Evolutionary conservation across 2,888 invertebrate genomes (phyloP).

Genomic region (Drosophila conformis): DNA sequence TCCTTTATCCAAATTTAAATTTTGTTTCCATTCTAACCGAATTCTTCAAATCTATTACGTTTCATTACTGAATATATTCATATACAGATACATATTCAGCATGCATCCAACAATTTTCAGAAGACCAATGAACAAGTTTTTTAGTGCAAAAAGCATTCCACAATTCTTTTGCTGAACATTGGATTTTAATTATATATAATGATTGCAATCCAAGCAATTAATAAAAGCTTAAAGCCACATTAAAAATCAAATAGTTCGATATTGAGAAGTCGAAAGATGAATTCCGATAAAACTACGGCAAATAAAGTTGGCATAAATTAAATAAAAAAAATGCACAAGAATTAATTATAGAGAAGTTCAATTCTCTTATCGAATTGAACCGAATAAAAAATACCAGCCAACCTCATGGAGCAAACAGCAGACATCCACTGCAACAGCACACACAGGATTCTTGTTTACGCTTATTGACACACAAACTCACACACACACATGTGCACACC

Average conservation of each 20-base stretch:
- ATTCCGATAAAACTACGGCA: neutral
- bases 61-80: neutral
- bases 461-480: slow-evolving; percentile 40
- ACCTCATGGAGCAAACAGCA: slow-evolving; percentile 8
- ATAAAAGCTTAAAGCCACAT: neutral
- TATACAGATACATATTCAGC: neutral
- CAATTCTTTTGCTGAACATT: neutral
- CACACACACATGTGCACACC: neutral
- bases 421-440: slow-evolving; percentile 14
- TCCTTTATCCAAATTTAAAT: neutral
- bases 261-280: neutral
- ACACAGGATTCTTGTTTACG: slow-evolving; percentile 43
- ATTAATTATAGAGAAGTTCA: neutral
- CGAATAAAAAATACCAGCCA: neutral
- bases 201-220: neutral
- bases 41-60: neutral
- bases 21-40: neutral
- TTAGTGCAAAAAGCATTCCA: neutral
- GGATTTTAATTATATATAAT: neutral
- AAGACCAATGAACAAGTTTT: neutral
- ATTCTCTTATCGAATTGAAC: neutral
- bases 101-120: neutral
- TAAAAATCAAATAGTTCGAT: neutral
- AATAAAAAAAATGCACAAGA: neutral
- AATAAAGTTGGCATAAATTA: neutral